Percentiles rank a stretch among this genome's conserved stretches.
These are phyloP conservation scores for Mycetomoellerius zeteki DNA, from an alignment of 1,140 invertebrate species.

Conservation along the genomic window DNA sequence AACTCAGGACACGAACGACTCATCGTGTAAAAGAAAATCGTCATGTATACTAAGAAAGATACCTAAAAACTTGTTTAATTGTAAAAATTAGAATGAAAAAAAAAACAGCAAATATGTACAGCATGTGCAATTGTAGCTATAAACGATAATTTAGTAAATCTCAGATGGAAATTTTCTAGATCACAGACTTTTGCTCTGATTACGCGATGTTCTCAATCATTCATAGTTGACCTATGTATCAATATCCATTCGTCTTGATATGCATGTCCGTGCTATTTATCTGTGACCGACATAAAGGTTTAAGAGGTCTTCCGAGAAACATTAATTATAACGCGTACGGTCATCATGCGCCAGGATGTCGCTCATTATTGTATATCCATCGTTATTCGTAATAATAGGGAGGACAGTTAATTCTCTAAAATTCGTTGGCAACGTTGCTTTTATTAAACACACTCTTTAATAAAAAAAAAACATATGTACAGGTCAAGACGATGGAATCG, in stretches of 20 bases:
- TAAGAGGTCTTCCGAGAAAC: slow-evolving; percentile 62
- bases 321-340: slow-evolving; percentile 24
- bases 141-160: not conserved
- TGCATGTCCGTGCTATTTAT: slow-evolving; percentile 21
- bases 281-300: not conserved
- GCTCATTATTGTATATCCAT: slow-evolving; percentile 67
- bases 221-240: slow-evolving; percentile 7
- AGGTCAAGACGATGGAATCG: too few relatives aligned
- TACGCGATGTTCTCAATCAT: slow-evolving; percentile 22
- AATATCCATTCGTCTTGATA: slow-evolving; percentile 21
- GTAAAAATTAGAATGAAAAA: not conserved
- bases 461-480: too few relatives aligned
- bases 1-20: too few relatives aligned
- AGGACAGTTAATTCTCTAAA: slow-evolving; percentile 8
- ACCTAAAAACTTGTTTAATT: not conserved
- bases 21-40: too few relatives aligned
- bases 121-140: not conserved
- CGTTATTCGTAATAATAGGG: slow-evolving; percentile 8
- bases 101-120: not conserved
- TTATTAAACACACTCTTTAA: not conserved
- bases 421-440: not conserved
- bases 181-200: slow-evolving; percentile 5
- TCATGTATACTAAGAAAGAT: not conserved
- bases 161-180: slow-evolving; percentile 16
- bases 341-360: slow-evolving; percentile 58